Evolutionary conservation across 2,797 vertebrate species (phyloP).

Genomic region (Xenops minutus): DNA sequence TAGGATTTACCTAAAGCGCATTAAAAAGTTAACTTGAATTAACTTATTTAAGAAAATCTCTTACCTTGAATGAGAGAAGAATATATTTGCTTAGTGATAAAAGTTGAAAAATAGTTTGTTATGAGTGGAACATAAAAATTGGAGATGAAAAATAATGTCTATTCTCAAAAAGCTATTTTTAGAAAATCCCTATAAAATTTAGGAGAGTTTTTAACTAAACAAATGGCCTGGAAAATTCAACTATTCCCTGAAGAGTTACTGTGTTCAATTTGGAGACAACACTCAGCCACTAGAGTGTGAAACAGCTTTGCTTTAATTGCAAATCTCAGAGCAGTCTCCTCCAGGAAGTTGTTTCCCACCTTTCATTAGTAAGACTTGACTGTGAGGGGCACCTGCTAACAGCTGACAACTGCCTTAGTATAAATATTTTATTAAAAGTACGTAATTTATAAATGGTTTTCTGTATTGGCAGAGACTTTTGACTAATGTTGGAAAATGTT

Average conservation of each 20-base stretch:
- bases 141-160: background rate
- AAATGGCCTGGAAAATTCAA: background rate
- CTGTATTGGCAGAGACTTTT: background rate
- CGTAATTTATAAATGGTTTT: background rate
- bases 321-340: background rate
- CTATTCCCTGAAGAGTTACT: background rate
- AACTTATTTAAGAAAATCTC: background rate
- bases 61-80: background rate
- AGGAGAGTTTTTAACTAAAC: background rate
- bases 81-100: background rate
- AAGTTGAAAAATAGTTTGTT: background rate
- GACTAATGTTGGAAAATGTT: background rate
- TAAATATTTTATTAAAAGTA: slow-evolving; percentile 4
- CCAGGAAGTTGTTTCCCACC: background rate
- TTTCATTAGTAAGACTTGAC: background rate
- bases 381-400: background rate
- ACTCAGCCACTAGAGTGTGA: background rate
- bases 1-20: background rate
- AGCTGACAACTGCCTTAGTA: background rate
- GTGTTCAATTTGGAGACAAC: background rate
- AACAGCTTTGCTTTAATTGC: slow-evolving; percentile 3
- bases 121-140: background rate
- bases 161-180: background rate
- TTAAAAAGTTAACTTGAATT: background rate
- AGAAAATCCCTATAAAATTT: background rate